Percentiles rank a stretch among this genome's conserved stretches.
Conservation (phyloP, 2,888 invertebrate species). For the Bombyx huttoni region DNA sequence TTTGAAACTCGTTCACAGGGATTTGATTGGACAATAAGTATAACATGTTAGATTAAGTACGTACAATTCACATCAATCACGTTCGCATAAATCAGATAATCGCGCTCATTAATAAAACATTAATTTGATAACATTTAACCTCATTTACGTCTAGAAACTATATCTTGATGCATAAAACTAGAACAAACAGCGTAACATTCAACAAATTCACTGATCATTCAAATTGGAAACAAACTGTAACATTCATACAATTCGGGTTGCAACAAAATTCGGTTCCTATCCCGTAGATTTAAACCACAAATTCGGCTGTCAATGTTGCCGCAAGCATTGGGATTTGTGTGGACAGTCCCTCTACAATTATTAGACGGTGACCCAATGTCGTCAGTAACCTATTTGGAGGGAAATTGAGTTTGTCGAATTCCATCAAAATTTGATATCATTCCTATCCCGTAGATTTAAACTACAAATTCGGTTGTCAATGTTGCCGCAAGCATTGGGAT, state of each 20-base stretch:
- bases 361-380: constrained; percentile 49
- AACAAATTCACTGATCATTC: not conserved
- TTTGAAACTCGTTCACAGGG: too few relatives aligned
- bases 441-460: constrained; percentile 9
- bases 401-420: constrained; percentile 68
- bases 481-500: constrained; percentile 24
- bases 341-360: constrained; percentile 57
- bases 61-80: not conserved
- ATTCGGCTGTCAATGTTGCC: constrained; percentile 7
- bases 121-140: not conserved
- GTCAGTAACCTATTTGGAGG: constrained; percentile 51
- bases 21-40: too few relatives aligned
- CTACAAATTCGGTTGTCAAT: constrained; percentile 10
- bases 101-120: not conserved
- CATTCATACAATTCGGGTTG: not conserved
- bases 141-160: not conserved
- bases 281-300: constrained; percentile 10
- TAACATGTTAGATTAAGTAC: not conserved
- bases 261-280: constrained; percentile 3
- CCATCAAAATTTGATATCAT: constrained; percentile 56
- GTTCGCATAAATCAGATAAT: not conserved
- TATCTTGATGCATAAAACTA: not conserved
- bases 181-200: not conserved
- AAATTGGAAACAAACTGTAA: not conserved
- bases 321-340: constrained; percentile 32